phyloP scores from a whole-genome alignment of 2,113 vertebrate species.

The Vulpes vulpes region DNA sequence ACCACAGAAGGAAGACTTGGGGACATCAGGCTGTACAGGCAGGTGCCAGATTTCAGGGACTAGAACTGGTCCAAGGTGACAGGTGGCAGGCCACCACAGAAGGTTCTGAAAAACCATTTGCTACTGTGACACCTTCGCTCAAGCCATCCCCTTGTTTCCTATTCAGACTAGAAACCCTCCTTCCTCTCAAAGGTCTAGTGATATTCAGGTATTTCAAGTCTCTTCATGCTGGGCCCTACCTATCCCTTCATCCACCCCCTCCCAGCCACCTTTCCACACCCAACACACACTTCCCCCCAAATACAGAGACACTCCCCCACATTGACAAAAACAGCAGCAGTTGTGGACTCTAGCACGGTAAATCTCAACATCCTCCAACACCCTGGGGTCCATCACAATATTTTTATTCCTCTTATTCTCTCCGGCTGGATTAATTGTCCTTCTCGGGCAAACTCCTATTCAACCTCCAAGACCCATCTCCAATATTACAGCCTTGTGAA shows the following conservation, averaged over 20 bases:
- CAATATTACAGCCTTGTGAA: background rate
- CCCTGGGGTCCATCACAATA: background rate
- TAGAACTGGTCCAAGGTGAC: background rate
- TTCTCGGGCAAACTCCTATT: background rate
- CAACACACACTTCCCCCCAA: no score
- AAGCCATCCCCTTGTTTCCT: background rate
- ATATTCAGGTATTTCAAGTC: background rate
- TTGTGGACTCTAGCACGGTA: background rate
- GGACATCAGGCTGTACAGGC: background rate
- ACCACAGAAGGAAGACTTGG: background rate
- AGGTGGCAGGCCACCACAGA: background rate
- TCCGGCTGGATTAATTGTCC: background rate
- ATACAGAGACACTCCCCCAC: background rate
- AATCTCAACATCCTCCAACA: background rate
- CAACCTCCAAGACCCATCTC: background rate
- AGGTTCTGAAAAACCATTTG: background rate
- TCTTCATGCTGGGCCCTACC: background rate
- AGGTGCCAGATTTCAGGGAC: background rate
- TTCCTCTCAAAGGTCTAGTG: background rate
- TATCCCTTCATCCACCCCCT: background rate
- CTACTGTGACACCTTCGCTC: background rate
- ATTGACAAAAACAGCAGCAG: background rate
- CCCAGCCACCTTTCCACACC: background rate
- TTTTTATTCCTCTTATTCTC: background rate
- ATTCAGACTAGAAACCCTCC: background rate